Evolutionary conservation across 1,140 invertebrate species (phyloP), one percentile per base, ranked within the genome.

Genomic region (Chrysoperla carnea): DNA sequence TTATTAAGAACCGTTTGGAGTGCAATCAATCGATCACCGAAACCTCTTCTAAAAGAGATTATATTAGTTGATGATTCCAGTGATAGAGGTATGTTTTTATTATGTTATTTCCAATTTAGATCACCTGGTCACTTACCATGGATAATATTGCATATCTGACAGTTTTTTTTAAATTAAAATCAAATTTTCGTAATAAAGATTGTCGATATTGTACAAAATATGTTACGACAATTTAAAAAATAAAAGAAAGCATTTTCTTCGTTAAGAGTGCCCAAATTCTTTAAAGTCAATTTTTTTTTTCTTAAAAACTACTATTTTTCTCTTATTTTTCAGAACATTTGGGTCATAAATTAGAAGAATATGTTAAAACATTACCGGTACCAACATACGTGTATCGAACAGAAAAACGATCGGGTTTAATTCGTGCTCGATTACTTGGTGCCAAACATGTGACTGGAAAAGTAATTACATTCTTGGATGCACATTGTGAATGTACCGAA

Each of bases 11-110:
- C 91, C 1, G 84, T 96, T n/a, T 91, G 90, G 83, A 94, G 89
- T 57, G 90, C 90, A 13, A 96, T 96, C 44, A 91, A 92, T 62
- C 69, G 90, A 17, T 95, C 91, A 6, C 92, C 91, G 1, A 64
- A 70, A 41, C 68, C 80, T 1, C 61, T 94, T n/a, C 67, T 96
- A 15, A 82, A 84, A 55, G 92, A 96, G 65, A 87, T 96, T 51
- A 91, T 97, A 48, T 70, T 97, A 23, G 92, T 96, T 2, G 91
- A 96, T 60, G 91, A 96, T 69, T 87, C 88, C 45, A 93, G 89
- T 63, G 90, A 94, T 66, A 76, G 86, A 75, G 80, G 83, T 87
- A 61, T 58, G 47, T 50, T 42, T 23, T 31, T 36, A 43, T 39
- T 43, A 15, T 8, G n/a, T n/a, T n/a, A n/a, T n/a, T n/a, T n/a